A percentile compares a stretch with the other conserved stretches of the same genome.
Evolutionary conservation across 2,888 invertebrate species (phyloP).

Genomic region (Notocelia uddmanniana): DNA sequence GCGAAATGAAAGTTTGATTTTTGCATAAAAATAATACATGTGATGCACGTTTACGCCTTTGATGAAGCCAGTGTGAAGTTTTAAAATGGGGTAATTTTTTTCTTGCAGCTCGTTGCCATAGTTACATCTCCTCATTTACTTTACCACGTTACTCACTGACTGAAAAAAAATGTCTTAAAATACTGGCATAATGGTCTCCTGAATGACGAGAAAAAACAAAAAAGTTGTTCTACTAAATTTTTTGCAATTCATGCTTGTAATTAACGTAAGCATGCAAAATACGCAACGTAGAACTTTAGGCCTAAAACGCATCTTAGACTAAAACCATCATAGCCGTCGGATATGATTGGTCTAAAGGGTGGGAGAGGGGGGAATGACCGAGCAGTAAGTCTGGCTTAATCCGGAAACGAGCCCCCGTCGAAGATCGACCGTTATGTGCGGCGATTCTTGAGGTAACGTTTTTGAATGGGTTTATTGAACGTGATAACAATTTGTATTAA

Average conservation of each 20-base stretch:
- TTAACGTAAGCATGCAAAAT: not conserved
- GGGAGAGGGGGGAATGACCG: constrained; percentile 72
- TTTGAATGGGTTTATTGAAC: constrained; percentile 14
- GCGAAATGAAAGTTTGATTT: too few relatives aligned
- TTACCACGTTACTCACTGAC: too few relatives aligned
- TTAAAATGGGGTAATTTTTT: too few relatives aligned
- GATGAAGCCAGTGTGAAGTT: too few relatives aligned
- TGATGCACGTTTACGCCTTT: too few relatives aligned
- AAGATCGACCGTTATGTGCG: constrained; percentile 72
- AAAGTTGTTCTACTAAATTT: too few relatives aligned
- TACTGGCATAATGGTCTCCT: too few relatives aligned
- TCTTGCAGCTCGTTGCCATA: too few relatives aligned
- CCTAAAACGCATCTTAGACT: constrained; percentile 33
- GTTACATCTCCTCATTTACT: too few relatives aligned
- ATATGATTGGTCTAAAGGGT: constrained; percentile 85
- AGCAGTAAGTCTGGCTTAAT: constrained; percentile 86
- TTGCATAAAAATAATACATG: too few relatives aligned
- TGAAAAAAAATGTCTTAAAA: too few relatives aligned
- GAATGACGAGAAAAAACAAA: too few relatives aligned
- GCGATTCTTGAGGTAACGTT: constrained; percentile 30
- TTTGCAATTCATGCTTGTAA: not conserved
- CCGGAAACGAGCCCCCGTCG: constrained; percentile 83
- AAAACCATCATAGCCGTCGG: constrained; percentile 66
- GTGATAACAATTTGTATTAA: constrained; percentile 5
- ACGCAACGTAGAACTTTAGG: not conserved